Conservation (phyloP, 2,888 invertebrate species). For the Theristus sp. region DNA sequence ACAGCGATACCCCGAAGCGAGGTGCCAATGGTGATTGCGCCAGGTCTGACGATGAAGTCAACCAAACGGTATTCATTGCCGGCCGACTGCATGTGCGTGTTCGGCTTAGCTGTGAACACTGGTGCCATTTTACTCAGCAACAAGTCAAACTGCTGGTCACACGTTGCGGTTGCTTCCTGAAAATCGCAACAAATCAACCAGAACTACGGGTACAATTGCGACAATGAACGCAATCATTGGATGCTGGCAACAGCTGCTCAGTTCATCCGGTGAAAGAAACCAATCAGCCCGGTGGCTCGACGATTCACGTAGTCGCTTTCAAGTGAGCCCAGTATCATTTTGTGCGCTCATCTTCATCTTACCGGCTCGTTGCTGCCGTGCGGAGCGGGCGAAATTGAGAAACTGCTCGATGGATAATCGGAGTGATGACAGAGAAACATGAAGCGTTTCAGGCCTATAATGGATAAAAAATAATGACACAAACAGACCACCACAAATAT, state of each 20-base stretch:
- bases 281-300: too few relatives aligned
- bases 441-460: neutral
- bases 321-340: too few relatives aligned
- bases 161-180: neutral
- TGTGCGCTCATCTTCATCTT: too few relatives aligned
- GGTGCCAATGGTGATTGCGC: neutral
- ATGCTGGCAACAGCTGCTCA: too few relatives aligned
- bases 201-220: too few relatives aligned
- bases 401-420: conserved; percentile 1
- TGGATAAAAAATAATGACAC: neutral
- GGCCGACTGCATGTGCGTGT: neutral
- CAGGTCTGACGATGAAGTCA: neutral
- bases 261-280: too few relatives aligned
- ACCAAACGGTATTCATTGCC: neutral
- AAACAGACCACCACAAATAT: too few relatives aligned
- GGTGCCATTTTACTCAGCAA: neutral
- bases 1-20: neutral
- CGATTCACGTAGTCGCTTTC: too few relatives aligned
- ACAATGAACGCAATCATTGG: too few relatives aligned
- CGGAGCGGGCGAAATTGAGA: too few relatives aligned
- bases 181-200: neutral
- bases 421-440: conserved; percentile 1
- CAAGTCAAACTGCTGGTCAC: neutral
- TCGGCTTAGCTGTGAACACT: neutral
- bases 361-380: too few relatives aligned